A percentile compares a stretch with the other conserved stretches of the same genome.
phyloP scores from a whole-genome alignment of 1,140 invertebrate species.

The Dendrolimus kikuchii region DNA sequence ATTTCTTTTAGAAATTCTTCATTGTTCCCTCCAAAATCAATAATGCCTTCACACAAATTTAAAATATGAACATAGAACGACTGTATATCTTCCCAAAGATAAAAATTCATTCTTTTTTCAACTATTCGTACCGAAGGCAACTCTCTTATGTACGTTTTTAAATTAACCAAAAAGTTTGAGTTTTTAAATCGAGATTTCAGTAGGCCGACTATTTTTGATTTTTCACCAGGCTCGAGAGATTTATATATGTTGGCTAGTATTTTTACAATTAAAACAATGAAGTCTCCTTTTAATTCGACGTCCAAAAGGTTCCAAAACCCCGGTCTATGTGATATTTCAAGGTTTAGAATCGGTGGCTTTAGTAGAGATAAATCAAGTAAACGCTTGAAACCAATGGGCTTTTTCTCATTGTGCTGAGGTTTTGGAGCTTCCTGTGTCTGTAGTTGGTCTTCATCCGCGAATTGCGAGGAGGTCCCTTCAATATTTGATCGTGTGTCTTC shows the following conservation, averaged over 20 bases:
- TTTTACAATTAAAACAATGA: constrained; percentile 54
- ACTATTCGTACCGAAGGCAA: constrained; percentile 41
- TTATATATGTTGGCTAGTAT: constrained; percentile 46
- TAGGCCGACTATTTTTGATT: constrained; percentile 35
- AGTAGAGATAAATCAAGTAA: constrained; percentile 40
- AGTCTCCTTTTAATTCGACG: constrained; percentile 47
- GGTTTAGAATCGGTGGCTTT: constrained; percentile 33
- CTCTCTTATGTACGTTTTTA: constrained; percentile 37
- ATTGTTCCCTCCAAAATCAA: constrained; percentile 29
- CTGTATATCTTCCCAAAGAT: constrained; percentile 56
- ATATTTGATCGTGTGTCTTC: constrained; percentile 35
- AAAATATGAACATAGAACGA: constrained; percentile 39
- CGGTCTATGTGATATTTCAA: constrained; percentile 45
- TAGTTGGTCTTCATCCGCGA: constrained; percentile 34
- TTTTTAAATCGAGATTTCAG: constrained; percentile 44
- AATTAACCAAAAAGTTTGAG: constrained; percentile 40
- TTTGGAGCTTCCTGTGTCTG: constrained; percentile 9
- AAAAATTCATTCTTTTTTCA: constrained; percentile 52
- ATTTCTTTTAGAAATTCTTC: constrained; percentile 30
- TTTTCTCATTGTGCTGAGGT: constrained; percentile 39
- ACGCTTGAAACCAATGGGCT: constrained; percentile 54
- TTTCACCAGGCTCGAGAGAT: constrained; percentile 38
- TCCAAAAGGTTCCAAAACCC: constrained; percentile 56
- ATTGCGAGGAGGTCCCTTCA: constrained; percentile 16
- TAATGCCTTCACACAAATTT: constrained; percentile 41